phyloP scores from a whole-genome alignment of 2,888 invertebrate species.

The Lepetodrilus schrolli region DNA sequence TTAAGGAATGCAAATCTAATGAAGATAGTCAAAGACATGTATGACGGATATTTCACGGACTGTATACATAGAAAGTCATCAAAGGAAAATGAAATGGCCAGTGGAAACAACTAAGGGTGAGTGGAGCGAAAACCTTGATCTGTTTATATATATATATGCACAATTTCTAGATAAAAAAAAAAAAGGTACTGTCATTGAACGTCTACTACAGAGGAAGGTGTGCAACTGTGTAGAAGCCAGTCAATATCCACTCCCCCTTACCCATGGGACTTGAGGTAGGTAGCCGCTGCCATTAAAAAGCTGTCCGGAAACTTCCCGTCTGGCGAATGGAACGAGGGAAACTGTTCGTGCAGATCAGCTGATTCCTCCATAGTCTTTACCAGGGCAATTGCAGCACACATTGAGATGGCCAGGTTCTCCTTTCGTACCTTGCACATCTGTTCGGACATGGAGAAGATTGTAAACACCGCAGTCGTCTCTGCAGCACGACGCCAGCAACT shows the following conservation, averaged over 20 bases:
- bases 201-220: neutral
- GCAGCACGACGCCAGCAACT: neutral
- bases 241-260: neutral
- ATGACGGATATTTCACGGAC: no score
- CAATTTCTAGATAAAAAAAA: neutral
- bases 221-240: neutral
- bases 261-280: slow-evolving; percentile 21
- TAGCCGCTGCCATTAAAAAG: neutral
- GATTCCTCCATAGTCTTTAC: neutral
- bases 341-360: neutral
- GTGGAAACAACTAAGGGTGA: no score
- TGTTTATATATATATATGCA: neutral
- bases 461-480: neutral
- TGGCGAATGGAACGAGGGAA: slow-evolving; percentile 5
- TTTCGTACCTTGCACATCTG: slow-evolving; percentile 11
- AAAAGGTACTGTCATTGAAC: neutral
- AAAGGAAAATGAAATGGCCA: no score
- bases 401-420: slow-evolving; percentile 1
- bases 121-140: no score
- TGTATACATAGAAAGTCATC: no score
- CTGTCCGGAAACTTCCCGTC: slow-evolving; percentile 13
- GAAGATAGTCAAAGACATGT: no score
- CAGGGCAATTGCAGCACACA: neutral
- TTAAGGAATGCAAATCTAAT: no score
- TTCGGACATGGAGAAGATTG: neutral